Evolutionary conservation across 37 sponge, comb jelly and placozoan genomes (phyloP).

Genomic region (Oopsacas minuta): DNA sequence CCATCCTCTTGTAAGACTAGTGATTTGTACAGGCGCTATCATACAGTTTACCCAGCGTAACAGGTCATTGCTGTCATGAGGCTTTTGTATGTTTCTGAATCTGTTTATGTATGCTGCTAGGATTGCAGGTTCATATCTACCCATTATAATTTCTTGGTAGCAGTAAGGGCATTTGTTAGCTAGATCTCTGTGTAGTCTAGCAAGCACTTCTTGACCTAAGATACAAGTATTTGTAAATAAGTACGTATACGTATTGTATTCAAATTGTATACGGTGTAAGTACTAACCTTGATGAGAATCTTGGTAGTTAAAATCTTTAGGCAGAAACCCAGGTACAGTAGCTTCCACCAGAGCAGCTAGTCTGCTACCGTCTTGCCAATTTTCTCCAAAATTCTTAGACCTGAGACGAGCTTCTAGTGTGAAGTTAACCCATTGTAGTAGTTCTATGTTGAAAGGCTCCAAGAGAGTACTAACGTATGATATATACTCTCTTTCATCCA

Average conservation of each 20-base stretch:
- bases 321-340: background rate
- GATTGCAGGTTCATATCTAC: background rate
- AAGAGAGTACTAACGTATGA: background rate
- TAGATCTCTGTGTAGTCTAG: background rate
- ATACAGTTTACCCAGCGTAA: background rate
- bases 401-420: background rate
- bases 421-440: background rate
- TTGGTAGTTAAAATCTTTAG: background rate
- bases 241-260: background rate
- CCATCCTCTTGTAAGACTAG: background rate
- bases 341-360: background rate
- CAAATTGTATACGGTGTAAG: background rate
- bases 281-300: conserved; percentile 1
- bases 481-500: background rate
- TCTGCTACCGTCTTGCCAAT: background rate
- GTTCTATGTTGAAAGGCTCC: background rate
- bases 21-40: background rate
- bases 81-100: background rate
- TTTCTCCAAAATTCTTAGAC: background rate
- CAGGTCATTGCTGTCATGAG: background rate
- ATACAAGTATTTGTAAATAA: background rate
- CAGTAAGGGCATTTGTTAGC: background rate
- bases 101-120: background rate
- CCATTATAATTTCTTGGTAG: background rate
- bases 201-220: conserved; percentile 1